phyloP scores from a whole-genome alignment of 1,140 invertebrate genomes.

The Hycleus phaleratus region DNA sequence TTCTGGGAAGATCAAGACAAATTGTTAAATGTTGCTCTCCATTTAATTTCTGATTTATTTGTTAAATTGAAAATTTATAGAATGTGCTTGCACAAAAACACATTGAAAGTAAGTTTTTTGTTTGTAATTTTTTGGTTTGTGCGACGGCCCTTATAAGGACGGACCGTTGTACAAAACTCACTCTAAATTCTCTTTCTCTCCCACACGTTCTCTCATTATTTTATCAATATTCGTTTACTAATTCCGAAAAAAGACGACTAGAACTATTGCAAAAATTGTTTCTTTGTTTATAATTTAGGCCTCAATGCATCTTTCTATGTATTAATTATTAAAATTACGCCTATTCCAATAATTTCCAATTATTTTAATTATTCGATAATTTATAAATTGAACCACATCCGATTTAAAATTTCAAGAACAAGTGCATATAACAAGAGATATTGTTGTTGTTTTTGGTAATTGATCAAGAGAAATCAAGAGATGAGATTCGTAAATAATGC shows the following conservation, averaged over 20 bases:
- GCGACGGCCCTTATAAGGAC: slow-evolving; percentile 20
- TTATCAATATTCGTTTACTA: no score
- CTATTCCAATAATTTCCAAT: no score
- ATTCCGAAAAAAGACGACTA: slow-evolving; percentile 20
- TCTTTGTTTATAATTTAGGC: slow-evolving; percentile 22
- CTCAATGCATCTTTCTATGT: slow-evolving; percentile 7
- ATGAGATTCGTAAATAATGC: slow-evolving; percentile 11
- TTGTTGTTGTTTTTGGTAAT: no score
- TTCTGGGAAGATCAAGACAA: slow-evolving; percentile 35
- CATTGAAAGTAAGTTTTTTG: not conserved
- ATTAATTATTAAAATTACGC: no score
- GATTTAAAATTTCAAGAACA: slow-evolving; percentile 3
- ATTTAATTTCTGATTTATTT: not conserved
- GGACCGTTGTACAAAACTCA: slow-evolving; percentile 20
- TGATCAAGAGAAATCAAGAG: not conserved
- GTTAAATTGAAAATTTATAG: no score
- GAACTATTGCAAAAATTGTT: slow-evolving; percentile 20
- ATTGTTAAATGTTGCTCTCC: slow-evolving; percentile 16
- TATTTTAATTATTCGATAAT: no score
- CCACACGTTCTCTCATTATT: no score
- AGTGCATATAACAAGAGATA: no score
- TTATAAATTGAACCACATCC: slow-evolving; percentile 12
- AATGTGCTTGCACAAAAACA: not conserved
- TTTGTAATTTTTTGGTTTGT: slow-evolving; percentile 9
- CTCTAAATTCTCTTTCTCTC: not conserved